Evolutionary conservation across 2,113 vertebrate genomes (phyloP).

Genomic region (Pseudolaguvia tuberculata): DNA sequence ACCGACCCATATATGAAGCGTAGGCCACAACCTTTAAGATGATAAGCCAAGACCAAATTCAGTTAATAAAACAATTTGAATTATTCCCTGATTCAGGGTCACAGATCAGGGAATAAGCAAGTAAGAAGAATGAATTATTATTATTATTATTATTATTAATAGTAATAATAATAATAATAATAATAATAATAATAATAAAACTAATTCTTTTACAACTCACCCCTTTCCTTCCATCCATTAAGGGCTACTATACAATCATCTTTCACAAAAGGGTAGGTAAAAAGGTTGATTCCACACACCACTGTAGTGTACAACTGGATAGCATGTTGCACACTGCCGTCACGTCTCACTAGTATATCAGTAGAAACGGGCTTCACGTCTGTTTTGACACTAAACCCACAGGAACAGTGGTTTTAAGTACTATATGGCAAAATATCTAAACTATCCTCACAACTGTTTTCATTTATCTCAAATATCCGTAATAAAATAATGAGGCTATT

Average conservation of each 20-base stretch:
- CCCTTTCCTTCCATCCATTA: constrained; percentile 48
- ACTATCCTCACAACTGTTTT: too few species aligned
- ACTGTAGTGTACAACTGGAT: constrained; percentile 56
- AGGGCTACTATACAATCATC: constrained; percentile 63
- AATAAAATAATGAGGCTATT: too few species aligned
- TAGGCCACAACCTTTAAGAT: constrained; percentile 58
- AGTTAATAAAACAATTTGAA: neutral
- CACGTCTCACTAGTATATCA: constrained; percentile 56
- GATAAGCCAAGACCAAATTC: neutral
- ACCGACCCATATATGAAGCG: constrained; percentile 29
- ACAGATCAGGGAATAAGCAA: too few species aligned
- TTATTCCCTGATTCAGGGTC: too few species aligned
- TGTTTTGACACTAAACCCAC: constrained; percentile 47
- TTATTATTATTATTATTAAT: too few species aligned
- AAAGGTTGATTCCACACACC: constrained; percentile 66
- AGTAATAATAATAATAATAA: neutral
- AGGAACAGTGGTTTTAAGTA: neutral
- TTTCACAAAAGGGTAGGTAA: constrained; percentile 63
- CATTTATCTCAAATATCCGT: too few species aligned
- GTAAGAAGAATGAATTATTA: too few species aligned
- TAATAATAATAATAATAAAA: neutral
- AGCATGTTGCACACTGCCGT: constrained; percentile 54
- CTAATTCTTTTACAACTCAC: constrained; percentile 5
- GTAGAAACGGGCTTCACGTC: constrained; percentile 36
- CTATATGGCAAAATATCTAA: too few species aligned